Conservation (phyloP, 2,888 invertebrate genomes). For the Caenorhabditis sp. region DNA sequence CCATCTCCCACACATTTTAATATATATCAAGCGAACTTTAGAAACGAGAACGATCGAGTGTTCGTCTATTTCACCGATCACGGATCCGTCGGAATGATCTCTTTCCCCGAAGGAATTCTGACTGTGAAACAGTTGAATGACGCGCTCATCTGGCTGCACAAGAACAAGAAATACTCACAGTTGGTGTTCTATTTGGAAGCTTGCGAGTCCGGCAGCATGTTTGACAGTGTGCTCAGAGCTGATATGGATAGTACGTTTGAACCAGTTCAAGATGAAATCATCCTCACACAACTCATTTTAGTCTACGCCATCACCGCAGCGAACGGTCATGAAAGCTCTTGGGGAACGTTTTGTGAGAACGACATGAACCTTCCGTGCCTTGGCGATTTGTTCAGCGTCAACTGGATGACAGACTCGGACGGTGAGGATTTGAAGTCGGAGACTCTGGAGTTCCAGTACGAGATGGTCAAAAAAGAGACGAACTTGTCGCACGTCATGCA, state of each 20-base stretch:
- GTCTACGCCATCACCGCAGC: constrained; percentile 84
- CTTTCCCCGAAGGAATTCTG: constrained; percentile 81
- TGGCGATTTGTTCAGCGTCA: constrained; percentile 83
- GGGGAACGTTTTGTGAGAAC: constrained; percentile 83
- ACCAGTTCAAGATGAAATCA: background rate
- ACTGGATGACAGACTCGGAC: constrained; percentile 84
- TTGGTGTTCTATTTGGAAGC: constrained; percentile 84
- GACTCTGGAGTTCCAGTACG: constrained; percentile 82
- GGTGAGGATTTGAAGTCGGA: constrained; percentile 81
- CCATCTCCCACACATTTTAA: too few relatives aligned
- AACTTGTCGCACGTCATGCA: constrained; percentile 83
- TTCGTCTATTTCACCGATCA: constrained; percentile 84
- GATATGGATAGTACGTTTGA: constrained; percentile 72
- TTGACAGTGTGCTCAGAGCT: constrained; percentile 81
- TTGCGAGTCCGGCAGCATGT: constrained; percentile 84
- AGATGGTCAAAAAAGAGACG: constrained; percentile 82
- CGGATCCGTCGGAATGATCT: constrained; percentile 83
- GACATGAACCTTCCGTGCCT: constrained; percentile 79
- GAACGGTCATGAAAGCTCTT: constrained; percentile 83
- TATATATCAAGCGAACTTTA: constrained; percentile 74
- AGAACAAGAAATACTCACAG: constrained; percentile 80
- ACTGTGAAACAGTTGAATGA: constrained; percentile 79
- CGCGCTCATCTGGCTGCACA: constrained; percentile 80
- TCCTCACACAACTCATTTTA: constrained; percentile 71
- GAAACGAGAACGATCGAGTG: constrained; percentile 83